Conservation (phyloP, 2,888 invertebrate species). For the Nysson spinosus region DNA sequence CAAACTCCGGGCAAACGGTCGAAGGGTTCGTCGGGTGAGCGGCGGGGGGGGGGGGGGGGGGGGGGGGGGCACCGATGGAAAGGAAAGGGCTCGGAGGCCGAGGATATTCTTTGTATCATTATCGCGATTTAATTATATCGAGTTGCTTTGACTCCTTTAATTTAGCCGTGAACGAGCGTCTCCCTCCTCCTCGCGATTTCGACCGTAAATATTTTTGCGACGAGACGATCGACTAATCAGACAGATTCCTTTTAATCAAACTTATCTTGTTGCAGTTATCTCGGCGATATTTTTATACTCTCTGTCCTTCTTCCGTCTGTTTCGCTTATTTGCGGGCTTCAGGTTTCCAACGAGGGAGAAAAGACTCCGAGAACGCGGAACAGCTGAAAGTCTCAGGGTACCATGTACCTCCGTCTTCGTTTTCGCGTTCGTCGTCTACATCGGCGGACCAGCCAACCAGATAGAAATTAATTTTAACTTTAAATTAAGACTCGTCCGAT, state of each 20-base stretch:
- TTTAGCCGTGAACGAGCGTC: slow-evolving; percentile 48
- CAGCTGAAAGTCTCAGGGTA: too few relatives aligned
- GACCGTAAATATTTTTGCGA: slow-evolving; percentile 57
- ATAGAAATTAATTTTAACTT: slow-evolving; percentile 77
- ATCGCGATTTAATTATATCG: slow-evolving; percentile 72
- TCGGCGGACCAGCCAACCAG: slow-evolving; percentile 39
- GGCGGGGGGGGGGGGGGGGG: slow-evolving; percentile 15
- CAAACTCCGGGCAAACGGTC: slow-evolving; percentile 47
- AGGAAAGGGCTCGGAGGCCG: slow-evolving; percentile 26
- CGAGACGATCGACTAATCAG: slow-evolving; percentile 42
- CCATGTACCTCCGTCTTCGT: too few relatives aligned
- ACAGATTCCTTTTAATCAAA: slow-evolving; percentile 63
- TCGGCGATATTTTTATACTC: too few relatives aligned
- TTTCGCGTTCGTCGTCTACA: too few relatives aligned
- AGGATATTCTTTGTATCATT: slow-evolving; percentile 72
- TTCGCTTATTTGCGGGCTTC: too few relatives aligned
- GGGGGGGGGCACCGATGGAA: slow-evolving; percentile 23
- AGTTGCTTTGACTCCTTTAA: slow-evolving; percentile 72
- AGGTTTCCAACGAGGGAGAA: too few relatives aligned
- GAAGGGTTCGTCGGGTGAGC: slow-evolving; percentile 50
- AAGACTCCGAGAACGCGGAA: too few relatives aligned
- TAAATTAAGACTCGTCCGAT: slow-evolving; percentile 77
- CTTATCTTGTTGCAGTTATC: too few relatives aligned
- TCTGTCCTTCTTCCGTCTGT: too few relatives aligned
- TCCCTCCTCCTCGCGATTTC: slow-evolving; percentile 19